Percentiles rank a stretch among this genome's conserved stretches.
Evolutionary conservation across 2,113 vertebrate genomes (phyloP).

Genomic region (Aptenodytes forsteri): DNA sequence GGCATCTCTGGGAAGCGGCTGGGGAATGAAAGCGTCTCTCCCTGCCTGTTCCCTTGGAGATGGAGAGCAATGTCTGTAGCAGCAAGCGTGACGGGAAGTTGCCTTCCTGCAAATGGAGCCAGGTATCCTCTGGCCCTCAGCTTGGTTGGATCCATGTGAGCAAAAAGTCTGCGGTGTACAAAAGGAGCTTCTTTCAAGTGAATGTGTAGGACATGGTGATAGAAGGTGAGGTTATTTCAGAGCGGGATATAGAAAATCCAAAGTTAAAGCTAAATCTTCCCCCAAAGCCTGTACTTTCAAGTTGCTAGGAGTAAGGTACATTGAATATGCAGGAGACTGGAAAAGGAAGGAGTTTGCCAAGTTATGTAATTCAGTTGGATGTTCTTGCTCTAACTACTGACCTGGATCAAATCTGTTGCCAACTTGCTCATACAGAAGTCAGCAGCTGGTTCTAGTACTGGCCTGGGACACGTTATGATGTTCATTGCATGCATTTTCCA

Average conservation of each 20-base stretch:
- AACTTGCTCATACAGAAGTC: not conserved
- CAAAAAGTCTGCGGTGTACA: not conserved
- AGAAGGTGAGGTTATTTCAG: not conserved
- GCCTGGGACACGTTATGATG: not conserved
- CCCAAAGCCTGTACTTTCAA: not conserved
- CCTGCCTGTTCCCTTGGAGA: conserved; percentile 12
- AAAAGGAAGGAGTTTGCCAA: conserved; percentile 14
- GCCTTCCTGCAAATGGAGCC: not conserved
- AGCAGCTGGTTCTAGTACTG: not conserved
- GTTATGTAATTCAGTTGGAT: conserved; percentile 16
- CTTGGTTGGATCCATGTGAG: rapidly evolving
- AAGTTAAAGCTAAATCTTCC: not conserved
- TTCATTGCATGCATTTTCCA: not conserved
- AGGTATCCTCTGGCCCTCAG: not conserved
- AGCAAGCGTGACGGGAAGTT: rapidly evolving
- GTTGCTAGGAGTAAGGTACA: not conserved
- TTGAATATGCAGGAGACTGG: not conserved
- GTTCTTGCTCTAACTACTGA: conserved; percentile 28
- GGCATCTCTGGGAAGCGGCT: not conserved
- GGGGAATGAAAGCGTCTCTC: not conserved
- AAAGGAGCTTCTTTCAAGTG: not conserved
- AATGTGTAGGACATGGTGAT: not conserved
- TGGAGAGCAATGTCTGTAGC: not conserved
- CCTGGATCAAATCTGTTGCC: conserved; percentile 15
- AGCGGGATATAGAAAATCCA: not conserved